A percentile compares a stretch with the other conserved stretches of the same genome.
phyloP scores from a whole-genome alignment of 2,888 invertebrate species.

The Oxystoma pomonae region DNA sequence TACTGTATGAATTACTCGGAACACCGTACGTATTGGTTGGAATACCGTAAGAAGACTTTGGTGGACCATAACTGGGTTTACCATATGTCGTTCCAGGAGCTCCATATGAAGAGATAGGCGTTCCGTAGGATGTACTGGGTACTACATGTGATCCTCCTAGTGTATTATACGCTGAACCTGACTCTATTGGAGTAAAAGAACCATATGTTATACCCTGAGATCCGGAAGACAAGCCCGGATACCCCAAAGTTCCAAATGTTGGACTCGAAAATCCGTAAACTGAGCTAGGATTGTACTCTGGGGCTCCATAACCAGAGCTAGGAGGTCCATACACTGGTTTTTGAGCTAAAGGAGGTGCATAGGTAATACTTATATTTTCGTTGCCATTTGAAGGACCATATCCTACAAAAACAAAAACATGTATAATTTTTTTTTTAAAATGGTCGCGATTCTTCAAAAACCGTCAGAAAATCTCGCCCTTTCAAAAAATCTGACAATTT shows the following conservation, averaged over 20 bases:
- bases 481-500: no score
- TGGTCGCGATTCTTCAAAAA: no score
- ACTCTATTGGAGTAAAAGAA: slow-evolving; percentile 2
- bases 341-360: slow-evolving; percentile 36
- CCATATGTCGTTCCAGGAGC: slow-evolving; percentile 4
- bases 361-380: slow-evolving; percentile 43
- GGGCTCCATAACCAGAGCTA: slow-evolving; percentile 6
- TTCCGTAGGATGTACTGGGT: slow-evolving; percentile 2
- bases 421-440: no score
- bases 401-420: slow-evolving; percentile 27
- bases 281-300: slow-evolving; percentile 18
- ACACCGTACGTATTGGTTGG: slow-evolving; percentile 12
- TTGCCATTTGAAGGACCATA: slow-evolving; percentile 44
- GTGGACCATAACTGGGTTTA: slow-evolving; percentile 11
- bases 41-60: slow-evolving; percentile 7
- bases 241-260: neutral
- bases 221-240: slow-evolving; percentile 8
- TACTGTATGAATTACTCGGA: slow-evolving; percentile 9
- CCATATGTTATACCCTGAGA: slow-evolving; percentile 5
- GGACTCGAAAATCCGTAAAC: slow-evolving; percentile 14
- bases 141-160: neutral
- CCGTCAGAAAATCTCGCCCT: no score
- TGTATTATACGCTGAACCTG: neutral
- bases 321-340: slow-evolving; percentile 25
- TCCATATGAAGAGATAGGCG: slow-evolving; percentile 4